Base-by-base conservation (phyloP, 2,797 vertebrate genomes). In the Darevskia mixta region DNA sequence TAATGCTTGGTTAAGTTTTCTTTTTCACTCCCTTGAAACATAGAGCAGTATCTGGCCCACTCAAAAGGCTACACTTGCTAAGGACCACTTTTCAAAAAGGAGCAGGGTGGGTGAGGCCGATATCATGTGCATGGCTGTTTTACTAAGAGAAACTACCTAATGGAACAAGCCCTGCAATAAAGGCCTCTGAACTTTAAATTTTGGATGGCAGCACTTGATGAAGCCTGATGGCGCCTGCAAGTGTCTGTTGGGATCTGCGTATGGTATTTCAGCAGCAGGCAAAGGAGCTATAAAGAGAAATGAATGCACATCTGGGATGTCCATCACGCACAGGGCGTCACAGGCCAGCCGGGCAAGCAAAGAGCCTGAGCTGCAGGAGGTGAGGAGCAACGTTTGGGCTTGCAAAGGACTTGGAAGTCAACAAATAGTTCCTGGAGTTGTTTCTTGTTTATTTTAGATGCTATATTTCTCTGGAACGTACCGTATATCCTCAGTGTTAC, bases 281-380 rank as follows among this genome's bases (percentile, higher is more conserved):
- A 82, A 77, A 35, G 25, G 67, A 58, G 35, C 41, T 76, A 58
- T 45, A 67, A 55, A 85, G 58, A 85, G 69, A 43, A 75, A 75
- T 32, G 45, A 73, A 13, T 72, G 55, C 43, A 90, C 69, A 90
- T 85, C 86, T 85, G 89, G 61, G 77, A 87, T 87, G 77, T 32
- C 71, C 71, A 85, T 90, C 58, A 87, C 25, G 5, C 20, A 6
- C 55, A 85, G 29, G n/a, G 17, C 38, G 45, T 58, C 17, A 55
- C 77, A 71, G 27, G 35, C 86, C 78, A 77, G 61, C 29, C 45
- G 32, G 67, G 55, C 67, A 85, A 73, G 27, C 66, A 64, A 79
- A 32, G 23, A 29, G 55, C 29, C n/a, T 85, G 69, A 80, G 32
- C 58, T 45, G 23, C 58, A 81, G 29, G 77, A 79, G 73, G 49